Evolutionary conservation across 2,888 invertebrate species (phyloP), one percentile per base, ranked within the genome.

Genomic region (Cephonodes hylas): DNA sequence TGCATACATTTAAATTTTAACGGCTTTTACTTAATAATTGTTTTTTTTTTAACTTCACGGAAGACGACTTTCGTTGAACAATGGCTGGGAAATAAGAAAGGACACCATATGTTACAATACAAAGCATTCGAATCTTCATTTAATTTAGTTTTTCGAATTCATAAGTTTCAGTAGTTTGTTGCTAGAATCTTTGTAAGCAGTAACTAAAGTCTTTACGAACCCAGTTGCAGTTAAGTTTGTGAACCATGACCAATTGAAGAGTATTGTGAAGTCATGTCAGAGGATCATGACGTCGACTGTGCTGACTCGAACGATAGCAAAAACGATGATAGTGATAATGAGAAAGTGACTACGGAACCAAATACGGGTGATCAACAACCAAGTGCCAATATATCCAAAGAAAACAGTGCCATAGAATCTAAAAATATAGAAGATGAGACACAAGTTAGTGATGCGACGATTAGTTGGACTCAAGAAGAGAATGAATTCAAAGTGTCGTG

Each of bases 381-480:
- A 63, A 79, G 86, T 88, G 89, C 86, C 85, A 88, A 86, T 69
- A 73, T 70, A 64, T 73, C 75, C 70, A 77, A 76, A 73, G 74
- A 76, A 62, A 69, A 74, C 64, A 81, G 82, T 87, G 84, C 81
- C 78, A 83, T 81, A 80, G 70, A 71, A 42, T 64, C 61, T 18
- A 15, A 22, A 23, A 15, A 45, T 42, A 31, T 64, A n/a, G 60
- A 61, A 25, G 75, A 72, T 15, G 71, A 69, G 64, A 71, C 73
- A 58, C 65, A 67, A 69, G 70, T 68, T 66, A 71, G 72, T 65
- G 70, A 69, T 62, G 72, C 66, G 67, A 67, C 64, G 58, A 75
- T 90, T 64, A 80, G 78, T 65, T 93, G 93, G 88, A 89, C 84
- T 10, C 79, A 87, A 62, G 87, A 93, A 67, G 88, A 86, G 44